A percentile compares a stretch with the other conserved stretches of the same genome.
These are phyloP conservation scores for Stegana nigrithorax DNA, from an alignment of 2,888 invertebrate genomes.

Conservation along the genomic window DNA sequence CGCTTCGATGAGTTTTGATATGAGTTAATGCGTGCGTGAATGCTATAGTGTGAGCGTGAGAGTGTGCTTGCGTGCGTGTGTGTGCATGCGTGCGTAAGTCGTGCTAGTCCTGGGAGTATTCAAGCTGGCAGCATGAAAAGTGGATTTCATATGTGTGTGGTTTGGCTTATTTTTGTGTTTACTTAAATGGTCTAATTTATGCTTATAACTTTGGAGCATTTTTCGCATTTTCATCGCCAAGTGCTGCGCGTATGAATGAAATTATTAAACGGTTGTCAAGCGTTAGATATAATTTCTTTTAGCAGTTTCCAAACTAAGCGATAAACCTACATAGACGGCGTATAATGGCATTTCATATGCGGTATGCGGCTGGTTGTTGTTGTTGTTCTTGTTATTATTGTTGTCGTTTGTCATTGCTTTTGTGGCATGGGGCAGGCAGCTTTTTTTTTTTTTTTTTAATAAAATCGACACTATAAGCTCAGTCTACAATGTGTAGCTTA, in stretches of 20 bases:
- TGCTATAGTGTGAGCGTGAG: slow-evolving; percentile 2
- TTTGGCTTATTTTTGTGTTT: slow-evolving; percentile 2
- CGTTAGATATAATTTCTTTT: slow-evolving; percentile 5
- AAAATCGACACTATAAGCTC: no score
- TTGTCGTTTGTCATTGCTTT: no score
- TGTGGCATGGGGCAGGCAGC: no score
- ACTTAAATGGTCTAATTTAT: slow-evolving; percentile 13
- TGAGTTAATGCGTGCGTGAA: not conserved
- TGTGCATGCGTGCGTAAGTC: slow-evolving; percentile 8
- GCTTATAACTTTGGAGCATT: not conserved
- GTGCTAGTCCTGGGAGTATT: not conserved
- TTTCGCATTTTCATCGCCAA: not conserved
- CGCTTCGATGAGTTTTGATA: slow-evolving; percentile 48
- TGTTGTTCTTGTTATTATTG: no score
- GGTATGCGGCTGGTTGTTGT: no score
- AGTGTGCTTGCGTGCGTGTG: slow-evolving; percentile 7
- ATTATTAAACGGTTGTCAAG: slow-evolving; percentile 15
- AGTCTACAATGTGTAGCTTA: no score
- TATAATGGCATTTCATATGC: no score
- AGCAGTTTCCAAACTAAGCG: not conserved
- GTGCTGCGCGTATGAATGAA: no score
- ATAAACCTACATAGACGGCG: not conserved
- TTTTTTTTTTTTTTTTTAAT: no score
- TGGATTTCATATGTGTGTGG: not conserved
- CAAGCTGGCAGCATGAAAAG: no score